These are phyloP conservation scores for Cheilosia soror DNA, from an alignment of 2,888 invertebrate species.

Conservation along the genomic window DNA sequence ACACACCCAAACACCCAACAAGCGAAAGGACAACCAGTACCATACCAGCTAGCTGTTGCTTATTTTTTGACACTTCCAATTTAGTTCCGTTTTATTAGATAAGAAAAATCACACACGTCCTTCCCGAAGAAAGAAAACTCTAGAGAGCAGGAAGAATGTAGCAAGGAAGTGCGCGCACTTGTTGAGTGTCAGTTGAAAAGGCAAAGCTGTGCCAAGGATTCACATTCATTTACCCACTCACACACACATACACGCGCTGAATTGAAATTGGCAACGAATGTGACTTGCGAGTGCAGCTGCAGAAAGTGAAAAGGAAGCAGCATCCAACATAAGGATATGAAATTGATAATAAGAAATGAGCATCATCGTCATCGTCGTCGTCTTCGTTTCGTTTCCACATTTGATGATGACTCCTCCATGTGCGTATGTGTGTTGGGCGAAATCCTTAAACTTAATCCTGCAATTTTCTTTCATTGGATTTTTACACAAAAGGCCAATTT, in stretches of 20 bases:
- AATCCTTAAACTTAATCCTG: conserved; percentile 77
- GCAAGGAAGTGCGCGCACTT: conserved; percentile 48
- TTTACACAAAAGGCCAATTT: conserved; percentile 75
- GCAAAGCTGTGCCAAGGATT: conserved; percentile 17
- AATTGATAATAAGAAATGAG: conserved; percentile 64
- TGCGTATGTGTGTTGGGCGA: conserved; percentile 45
- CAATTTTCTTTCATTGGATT: conserved; percentile 77
- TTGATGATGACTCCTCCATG: conserved; percentile 37
- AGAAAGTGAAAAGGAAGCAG: conserved; percentile 66
- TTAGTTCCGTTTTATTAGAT: conserved; percentile 69
- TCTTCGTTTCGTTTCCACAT: conserved; percentile 25
- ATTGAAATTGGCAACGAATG: conserved; percentile 70
- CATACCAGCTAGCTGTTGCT: conserved; percentile 52
- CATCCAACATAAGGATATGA: conserved; percentile 49
- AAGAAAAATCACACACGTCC: conserved; percentile 67
- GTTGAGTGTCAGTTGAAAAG: conserved; percentile 53
- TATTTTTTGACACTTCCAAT: conserved; percentile 72
- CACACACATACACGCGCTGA: conserved; percentile 6
- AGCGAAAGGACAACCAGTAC: conserved; percentile 28
- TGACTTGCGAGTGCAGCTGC: conserved; percentile 59
- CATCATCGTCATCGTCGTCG: conserved; percentile 44
- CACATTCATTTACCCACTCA: neutral
- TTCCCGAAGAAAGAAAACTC: conserved; percentile 10
- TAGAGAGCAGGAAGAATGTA: conserved; percentile 1
- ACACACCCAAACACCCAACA: conserved; percentile 4